Base-by-base conservation (phyloP, 1,140 invertebrate genomes). In the Meloidogyne hapla region DNA sequence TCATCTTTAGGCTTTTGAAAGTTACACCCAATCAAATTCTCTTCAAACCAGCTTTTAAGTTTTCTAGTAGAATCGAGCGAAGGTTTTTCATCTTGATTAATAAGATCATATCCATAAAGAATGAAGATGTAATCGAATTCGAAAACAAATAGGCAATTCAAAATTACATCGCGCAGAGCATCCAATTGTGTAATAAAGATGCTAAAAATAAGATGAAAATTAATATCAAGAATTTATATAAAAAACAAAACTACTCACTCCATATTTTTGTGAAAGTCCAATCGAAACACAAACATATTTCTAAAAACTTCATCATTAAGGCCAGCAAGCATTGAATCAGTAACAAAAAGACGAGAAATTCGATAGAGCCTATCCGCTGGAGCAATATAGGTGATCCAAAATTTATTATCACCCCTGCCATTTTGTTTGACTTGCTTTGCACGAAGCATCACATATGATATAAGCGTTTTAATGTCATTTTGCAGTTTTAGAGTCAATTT, bases 121-220 rank as follows among this genome's bases (percentile, higher is more conserved):
- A 70, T 28, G 40, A 70, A 70, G 15, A 70, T 25, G n/a, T 70
- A 70, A 1, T 38, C 45, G 9, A 70, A 70, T 33, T 70, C 69
- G 2, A 70, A 70, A n/a, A 25, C 18, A 10, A 4, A 26, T 33
- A 70, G 28, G 12, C 21, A 38, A 6, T 45, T 12, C 40, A 26
- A 28, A 42, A 56, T n/a, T n/a, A 56, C n/a, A 28, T 70, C 2
- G 2, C 2, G 45, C 45, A 61, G n/a, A 70, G 21, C 8, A 2
- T n/a, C n/a, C 9, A 70, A 42, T n/a, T n/a, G 45, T 70, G 18
- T 6, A 8, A 69, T 26, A 69, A 45, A 38, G 2, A 23, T 6
- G 15, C 12, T 69, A 6, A 25, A 40, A 69, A 13, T 15, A 26
- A 69, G 40, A 18, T 15, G 12, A 33, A 12, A 0, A 1, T 1